Evolutionary conservation across 2,888 invertebrate species (phyloP).

Genomic region (Xestia c-nigrum): DNA sequence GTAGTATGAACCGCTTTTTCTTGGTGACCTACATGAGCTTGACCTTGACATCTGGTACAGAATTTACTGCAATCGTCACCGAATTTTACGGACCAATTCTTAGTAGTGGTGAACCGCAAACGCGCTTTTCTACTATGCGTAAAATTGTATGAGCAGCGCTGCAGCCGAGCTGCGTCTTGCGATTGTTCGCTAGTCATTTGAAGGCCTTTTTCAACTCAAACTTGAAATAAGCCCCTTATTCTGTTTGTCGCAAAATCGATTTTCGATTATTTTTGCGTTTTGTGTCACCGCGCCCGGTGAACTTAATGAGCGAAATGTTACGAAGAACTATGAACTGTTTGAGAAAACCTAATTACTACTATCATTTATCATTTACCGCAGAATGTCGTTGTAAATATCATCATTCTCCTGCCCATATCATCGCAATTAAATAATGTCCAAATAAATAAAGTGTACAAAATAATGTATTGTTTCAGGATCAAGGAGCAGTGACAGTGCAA

Average conservation of each 20-base stretch:
- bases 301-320: neutral
- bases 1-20: neutral
- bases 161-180: neutral
- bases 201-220: neutral
- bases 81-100: neutral
- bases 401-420: no score
- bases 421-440: no score
- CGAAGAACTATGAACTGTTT: neutral
- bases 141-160: neutral
- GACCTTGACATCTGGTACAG: neutral
- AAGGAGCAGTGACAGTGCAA: constrained; percentile 81
- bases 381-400: no score
- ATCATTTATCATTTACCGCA: no score
- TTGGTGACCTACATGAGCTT: neutral
- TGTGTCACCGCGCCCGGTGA: neutral
- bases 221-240: neutral
- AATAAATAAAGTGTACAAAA: neutral
- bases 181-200: neutral
- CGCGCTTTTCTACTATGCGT: neutral
- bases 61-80: neutral
- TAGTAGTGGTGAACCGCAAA: neutral
- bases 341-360: no score
- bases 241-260: neutral
- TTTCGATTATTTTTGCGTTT: neutral
- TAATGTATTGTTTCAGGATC: constrained; percentile 75